Conservation (phyloP, 2,113 vertebrate genomes). For the Promerops cafer region DNA sequence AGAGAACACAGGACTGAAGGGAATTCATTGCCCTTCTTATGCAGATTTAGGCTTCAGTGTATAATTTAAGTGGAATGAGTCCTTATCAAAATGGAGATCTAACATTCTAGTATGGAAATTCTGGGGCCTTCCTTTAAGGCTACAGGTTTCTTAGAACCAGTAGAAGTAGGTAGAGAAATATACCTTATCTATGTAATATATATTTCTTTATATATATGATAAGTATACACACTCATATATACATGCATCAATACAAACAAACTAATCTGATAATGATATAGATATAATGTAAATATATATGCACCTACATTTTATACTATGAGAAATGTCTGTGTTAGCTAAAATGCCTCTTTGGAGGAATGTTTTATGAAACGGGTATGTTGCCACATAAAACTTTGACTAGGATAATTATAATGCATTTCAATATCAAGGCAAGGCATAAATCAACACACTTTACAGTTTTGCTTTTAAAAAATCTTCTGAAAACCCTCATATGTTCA, state of each 20-base stretch:
- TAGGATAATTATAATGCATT: neutral
- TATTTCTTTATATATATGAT: neutral
- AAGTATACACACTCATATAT: fast-evolving
- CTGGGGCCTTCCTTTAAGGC: neutral
- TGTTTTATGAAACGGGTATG: neutral
- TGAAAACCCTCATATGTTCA: neutral
- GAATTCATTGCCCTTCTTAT: neutral
- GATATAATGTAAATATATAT: neutral
- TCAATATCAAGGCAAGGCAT: neutral
- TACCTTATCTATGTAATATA: neutral
- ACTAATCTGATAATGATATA: neutral
- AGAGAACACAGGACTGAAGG: neutral
- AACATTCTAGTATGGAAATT: neutral
- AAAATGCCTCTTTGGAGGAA: neutral
- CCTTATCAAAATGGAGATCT: neutral
- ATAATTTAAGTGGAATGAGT: neutral
- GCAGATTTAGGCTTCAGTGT: neutral
- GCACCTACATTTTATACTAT: neutral
- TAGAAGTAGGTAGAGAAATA: neutral
- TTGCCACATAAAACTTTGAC: neutral
- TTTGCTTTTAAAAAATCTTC: neutral
- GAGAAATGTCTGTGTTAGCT: neutral
- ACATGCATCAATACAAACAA: neutral
- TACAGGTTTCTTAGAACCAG: neutral
- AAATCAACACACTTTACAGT: neutral